A percentile compares a stretch with the other conserved stretches of the same genome.
phyloP scores from a whole-genome alignment of 2,797 vertebrate species.

The Holocentrus rufus region DNA sequence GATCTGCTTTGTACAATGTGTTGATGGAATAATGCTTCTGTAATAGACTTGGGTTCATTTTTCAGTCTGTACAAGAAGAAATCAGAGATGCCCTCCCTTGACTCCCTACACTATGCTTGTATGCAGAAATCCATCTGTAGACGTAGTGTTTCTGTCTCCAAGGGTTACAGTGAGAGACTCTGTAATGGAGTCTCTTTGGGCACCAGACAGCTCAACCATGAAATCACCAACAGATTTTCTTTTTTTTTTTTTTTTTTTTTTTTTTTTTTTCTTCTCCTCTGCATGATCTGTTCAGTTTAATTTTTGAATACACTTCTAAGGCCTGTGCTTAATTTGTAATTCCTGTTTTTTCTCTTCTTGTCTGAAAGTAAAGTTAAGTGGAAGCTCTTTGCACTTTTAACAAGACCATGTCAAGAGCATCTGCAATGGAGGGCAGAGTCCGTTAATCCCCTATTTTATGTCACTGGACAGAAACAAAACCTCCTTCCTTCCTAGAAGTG shows the following conservation, averaged over 20 bases:
- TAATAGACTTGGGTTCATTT: slow-evolving; percentile 48
- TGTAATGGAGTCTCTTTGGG: background rate
- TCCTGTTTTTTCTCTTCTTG: slow-evolving; percentile 9
- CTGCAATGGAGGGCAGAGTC: slow-evolving; percentile 31
- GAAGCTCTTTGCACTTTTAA: slow-evolving; percentile 65
- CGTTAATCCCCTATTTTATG: slow-evolving; percentile 25
- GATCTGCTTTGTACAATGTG: slow-evolving; percentile 77
- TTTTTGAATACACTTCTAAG: slow-evolving; percentile 28
- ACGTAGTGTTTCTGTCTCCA: slow-evolving; percentile 14
- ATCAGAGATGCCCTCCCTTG: slow-evolving; percentile 36
- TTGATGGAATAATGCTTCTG: slow-evolving; percentile 62
- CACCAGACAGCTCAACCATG: slow-evolving; percentile 14
- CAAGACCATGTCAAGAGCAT: slow-evolving; percentile 45
- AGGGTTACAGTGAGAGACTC: background rate
- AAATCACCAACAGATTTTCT: slow-evolving; percentile 16
- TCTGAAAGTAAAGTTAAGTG: slow-evolving; percentile 48
- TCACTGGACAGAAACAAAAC: slow-evolving; percentile 57
- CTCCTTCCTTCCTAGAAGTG: slow-evolving; percentile 23
- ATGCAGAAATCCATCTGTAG: slow-evolving; percentile 32
- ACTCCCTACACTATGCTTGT: slow-evolving; percentile 10
- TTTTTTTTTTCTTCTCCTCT: background rate
- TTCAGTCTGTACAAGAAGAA: slow-evolving; percentile 53
- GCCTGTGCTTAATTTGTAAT: slow-evolving; percentile 30
- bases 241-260: slow-evolving; percentile 5
- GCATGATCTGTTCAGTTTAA: slow-evolving; percentile 19